These are phyloP conservation scores for Apogon hyalosoma DNA, from an alignment of 2,797 vertebrate genomes.

Conservation along the genomic window DNA sequence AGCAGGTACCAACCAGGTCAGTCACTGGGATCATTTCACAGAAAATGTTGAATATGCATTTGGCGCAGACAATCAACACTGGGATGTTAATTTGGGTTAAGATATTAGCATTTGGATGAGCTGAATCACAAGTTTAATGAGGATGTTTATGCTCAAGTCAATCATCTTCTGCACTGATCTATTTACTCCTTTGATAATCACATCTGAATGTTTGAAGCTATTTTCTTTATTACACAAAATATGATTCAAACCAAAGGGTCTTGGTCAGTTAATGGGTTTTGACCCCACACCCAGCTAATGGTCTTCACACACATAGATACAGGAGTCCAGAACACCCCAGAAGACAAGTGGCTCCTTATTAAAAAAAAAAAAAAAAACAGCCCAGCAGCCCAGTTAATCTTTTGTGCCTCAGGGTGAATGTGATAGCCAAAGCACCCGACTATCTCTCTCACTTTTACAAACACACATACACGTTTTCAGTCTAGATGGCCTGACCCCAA, in stretches of 20 bases:
- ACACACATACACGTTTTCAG: slow-evolving; percentile 75
- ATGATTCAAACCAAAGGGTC: slow-evolving; percentile 75
- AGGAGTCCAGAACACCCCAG: slow-evolving; percentile 50
- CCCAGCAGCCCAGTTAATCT: slow-evolving; percentile 63
- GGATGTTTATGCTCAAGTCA: slow-evolving; percentile 74
- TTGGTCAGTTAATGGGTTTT: slow-evolving; percentile 79
- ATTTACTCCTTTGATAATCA: slow-evolving; percentile 70
- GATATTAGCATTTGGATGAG: slow-evolving; percentile 79
- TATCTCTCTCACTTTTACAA: slow-evolving; percentile 48
- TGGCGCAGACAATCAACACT: slow-evolving; percentile 68
- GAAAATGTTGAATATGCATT: slow-evolving; percentile 83
- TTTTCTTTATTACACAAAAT: slow-evolving; percentile 64
- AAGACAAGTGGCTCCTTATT: slow-evolving; percentile 71
- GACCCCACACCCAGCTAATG: slow-evolving; percentile 66
- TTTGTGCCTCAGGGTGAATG: slow-evolving; percentile 60
- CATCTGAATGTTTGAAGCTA: slow-evolving; percentile 73
- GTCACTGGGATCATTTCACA: slow-evolving; percentile 80
- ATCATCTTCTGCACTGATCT: slow-evolving; percentile 57
- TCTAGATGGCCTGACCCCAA: slow-evolving; percentile 89
- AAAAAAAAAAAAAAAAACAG: slow-evolving; percentile 76
- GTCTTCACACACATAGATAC: slow-evolving; percentile 53
- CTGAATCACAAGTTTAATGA: slow-evolving; percentile 77
- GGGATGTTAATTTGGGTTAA: slow-evolving; percentile 77
- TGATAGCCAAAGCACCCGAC: slow-evolving; percentile 63
- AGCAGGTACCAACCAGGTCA: slow-evolving; percentile 82